Evolutionary conservation across 2,888 invertebrate species (phyloP).

Genomic region (Phortica okadai): DNA sequence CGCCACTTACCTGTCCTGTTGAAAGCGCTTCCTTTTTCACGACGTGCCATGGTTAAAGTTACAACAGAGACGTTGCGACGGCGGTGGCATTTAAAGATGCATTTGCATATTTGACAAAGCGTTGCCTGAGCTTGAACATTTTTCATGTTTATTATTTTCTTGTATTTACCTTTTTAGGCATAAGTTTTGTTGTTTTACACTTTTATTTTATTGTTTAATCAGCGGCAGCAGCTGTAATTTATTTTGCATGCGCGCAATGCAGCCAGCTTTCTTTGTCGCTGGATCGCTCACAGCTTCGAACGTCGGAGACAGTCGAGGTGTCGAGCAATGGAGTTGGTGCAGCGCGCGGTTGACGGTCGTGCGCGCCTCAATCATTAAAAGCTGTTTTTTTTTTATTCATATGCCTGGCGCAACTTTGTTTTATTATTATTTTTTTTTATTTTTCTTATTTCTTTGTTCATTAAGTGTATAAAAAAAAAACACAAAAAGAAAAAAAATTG

Average conservation of each 20-base stretch:
- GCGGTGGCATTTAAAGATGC: conserved; percentile 54
- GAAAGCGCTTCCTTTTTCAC: conserved; percentile 41
- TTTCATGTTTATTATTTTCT: conserved; percentile 50
- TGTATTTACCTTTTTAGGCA: conserved; percentile 64
- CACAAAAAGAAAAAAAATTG: conserved; percentile 11
- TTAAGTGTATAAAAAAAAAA: neutral
- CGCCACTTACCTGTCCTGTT: neutral
- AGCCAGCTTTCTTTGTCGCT: conserved; percentile 54
- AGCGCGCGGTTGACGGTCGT: neutral
- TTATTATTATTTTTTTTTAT: too few relatives aligned
- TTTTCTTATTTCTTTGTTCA: conserved; percentile 5
- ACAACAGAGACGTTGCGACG: conserved; percentile 41
- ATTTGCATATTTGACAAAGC: conserved; percentile 69
- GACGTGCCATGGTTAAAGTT: conserved; percentile 32
- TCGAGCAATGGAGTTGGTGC: neutral
- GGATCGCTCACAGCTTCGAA: conserved; percentile 38
- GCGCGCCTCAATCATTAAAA: conserved; percentile 3
- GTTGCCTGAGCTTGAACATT: conserved; percentile 48
- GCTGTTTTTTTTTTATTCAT: conserved; percentile 4
- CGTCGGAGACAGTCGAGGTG: neutral
- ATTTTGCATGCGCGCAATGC: conserved; percentile 43
- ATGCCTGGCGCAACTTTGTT: conserved; percentile 3
- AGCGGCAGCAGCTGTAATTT: conserved; percentile 57
- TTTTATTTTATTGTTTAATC: conserved; percentile 55
- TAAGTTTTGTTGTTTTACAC: conserved; percentile 45